Percentiles rank a stretch among this genome's conserved stretches.
Evolutionary conservation across 2,888 invertebrate genomes (phyloP).

Genomic region (Ormyrus thymus): DNA sequence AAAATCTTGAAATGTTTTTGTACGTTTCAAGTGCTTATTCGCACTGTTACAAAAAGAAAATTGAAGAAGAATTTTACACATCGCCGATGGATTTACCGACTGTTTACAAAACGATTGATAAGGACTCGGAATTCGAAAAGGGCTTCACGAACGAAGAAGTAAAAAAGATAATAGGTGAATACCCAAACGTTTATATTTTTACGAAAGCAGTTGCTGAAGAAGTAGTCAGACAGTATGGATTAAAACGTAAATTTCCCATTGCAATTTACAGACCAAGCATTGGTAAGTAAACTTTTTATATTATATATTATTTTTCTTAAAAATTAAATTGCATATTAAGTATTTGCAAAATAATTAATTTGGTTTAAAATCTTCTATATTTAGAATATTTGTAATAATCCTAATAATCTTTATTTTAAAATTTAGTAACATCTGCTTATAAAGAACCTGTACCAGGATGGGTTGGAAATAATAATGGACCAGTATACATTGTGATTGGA

Average conservation of each 20-base stretch:
- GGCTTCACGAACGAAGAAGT: constrained; percentile 58
- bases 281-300: constrained; percentile 52
- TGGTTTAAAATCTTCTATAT: no score
- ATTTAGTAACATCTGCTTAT: constrained; percentile 54
- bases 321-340: background rate
- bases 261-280: constrained; percentile 62
- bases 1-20: constrained; percentile 58
- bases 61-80: constrained; percentile 63
- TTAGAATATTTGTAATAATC: no score
- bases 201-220: constrained; percentile 63
- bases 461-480: constrained; percentile 59
- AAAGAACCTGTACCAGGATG: constrained; percentile 62
- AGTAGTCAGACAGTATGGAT: constrained; percentile 60
- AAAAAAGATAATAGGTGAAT: constrained; percentile 55
- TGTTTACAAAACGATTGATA: constrained; percentile 59
- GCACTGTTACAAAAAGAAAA: constrained; percentile 58
- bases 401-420: no score
- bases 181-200: constrained; percentile 62
- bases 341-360: background rate
- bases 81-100: constrained; percentile 62
- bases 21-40: constrained; percentile 65
- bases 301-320: no score
- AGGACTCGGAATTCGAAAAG: constrained; percentile 51
- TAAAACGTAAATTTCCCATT: constrained; percentile 56
- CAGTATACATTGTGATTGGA: constrained; percentile 39